Base-by-base conservation (phyloP, 92 coral and sea anemone genomes). In the Zoanthus solanderi region DNA sequence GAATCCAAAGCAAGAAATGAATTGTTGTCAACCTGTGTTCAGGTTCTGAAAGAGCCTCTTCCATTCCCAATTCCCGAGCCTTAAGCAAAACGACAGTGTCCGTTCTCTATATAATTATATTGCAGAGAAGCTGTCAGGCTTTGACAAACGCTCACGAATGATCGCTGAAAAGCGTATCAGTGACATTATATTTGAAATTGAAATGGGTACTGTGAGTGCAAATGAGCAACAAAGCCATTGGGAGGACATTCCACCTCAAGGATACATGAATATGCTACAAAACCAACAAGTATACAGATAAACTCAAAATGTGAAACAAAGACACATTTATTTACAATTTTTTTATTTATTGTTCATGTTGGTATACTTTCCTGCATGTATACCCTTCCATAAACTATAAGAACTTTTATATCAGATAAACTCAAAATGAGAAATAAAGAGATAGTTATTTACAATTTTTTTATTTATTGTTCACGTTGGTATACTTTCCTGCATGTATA, bases 1-100 rank as follows among this genome's bases (percentile, higher is more conserved):
- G 85, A 89, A 30, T 29, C 71, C 18, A 79, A 84, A 67, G 45
- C 92, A 45, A 88, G 77, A 78, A 84, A 88, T 13, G 89, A 92
- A 89, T 42, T 89, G 5, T 48, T 92, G 56, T 84, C 91, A 77
- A 91, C 94, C 28, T 91, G 94, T 65, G 79, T 91, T 54, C 67
- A 83, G 60, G 94, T 88, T 69, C 91, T 91, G 66, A 91, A 91
- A 91, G 81, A 88, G 75, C 91, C 91, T 34, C 23, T 71, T 48
- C 79, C 92, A 28, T 58, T 58, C 66, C 66, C 23, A 58, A 58
- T 15, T 58, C 66, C 66, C 66, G 72, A 66, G 46, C 85, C 89
- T 15, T 53, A 79, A 85, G 75, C 85, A 42, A 67, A 76, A 77
- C 75, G 85, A n/a, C 89, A 85, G 75, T 90, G 89, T 44, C 83